Evolutionary conservation across 2,113 vertebrate species (phyloP).

Genomic region (Atherinomorus stipes): DNA sequence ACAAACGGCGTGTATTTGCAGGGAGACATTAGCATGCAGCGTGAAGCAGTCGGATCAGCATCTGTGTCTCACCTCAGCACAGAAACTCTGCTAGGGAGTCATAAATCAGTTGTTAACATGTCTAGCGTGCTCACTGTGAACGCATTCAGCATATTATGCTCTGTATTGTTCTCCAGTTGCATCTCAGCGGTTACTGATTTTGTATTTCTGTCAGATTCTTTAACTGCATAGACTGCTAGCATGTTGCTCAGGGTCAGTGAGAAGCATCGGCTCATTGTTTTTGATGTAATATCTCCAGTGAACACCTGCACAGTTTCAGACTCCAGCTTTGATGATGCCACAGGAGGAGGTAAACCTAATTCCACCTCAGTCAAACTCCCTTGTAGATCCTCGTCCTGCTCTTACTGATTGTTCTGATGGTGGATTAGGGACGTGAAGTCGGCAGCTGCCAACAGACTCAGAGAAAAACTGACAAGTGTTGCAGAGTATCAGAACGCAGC

Average conservation of each 20-base stretch:
- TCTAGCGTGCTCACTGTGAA: conserved; percentile 5
- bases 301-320: background rate
- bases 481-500: conserved; percentile 25
- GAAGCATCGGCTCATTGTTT: too few relatives aligned
- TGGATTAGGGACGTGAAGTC: conserved; percentile 21
- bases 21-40: conserved; percentile 32
- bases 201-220: background rate
- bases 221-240: background rate
- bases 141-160: background rate
- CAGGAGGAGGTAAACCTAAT: conserved; percentile 30
- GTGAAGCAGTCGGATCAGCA: conserved; percentile 38
- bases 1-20: conserved; percentile 22
- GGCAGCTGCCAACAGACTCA: conserved; percentile 30
- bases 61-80: conserved; percentile 39
- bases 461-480: conserved; percentile 9
- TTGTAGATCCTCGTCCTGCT: conserved; percentile 29
- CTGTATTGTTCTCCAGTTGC: background rate
- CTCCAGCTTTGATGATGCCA: conserved; percentile 22
- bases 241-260: too few relatives aligned
- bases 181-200: background rate
- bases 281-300: background rate
- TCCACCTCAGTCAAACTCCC: conserved; percentile 40
- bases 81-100: conserved; percentile 26
- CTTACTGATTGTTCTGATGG: conserved; percentile 40
- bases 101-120: conserved; percentile 15